Evolutionary conservation across 1,140 invertebrate species (phyloP).

Genomic region (Aleiodes sp.): DNA sequence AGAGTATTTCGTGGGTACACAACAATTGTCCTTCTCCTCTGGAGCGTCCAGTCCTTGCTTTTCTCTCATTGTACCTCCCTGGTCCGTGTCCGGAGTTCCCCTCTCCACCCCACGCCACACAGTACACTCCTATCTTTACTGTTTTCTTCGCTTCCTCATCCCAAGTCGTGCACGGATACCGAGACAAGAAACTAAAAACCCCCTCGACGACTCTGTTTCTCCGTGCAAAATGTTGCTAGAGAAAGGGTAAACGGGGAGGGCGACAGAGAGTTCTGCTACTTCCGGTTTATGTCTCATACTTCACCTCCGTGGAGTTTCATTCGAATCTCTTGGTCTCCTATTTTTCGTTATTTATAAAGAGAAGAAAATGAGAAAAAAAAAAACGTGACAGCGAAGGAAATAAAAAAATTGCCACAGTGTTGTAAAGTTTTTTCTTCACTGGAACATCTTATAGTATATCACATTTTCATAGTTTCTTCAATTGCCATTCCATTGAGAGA

Average conservation of each 20-base stretch:
- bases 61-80: slow-evolving; percentile 18
- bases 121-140: not conserved
- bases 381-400: too few relatives aligned
- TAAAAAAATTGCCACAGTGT: too few relatives aligned
- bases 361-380: slow-evolving; percentile 11
- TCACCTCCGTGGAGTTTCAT: not conserved
- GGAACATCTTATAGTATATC: too few relatives aligned
- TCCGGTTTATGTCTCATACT: slow-evolving; percentile 12
- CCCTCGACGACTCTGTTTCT: slow-evolving; percentile 12
- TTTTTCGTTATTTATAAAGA: slow-evolving; percentile 10
- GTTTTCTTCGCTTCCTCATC: slow-evolving; percentile 10
- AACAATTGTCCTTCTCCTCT: slow-evolving; percentile 23
- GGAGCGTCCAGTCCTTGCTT: slow-evolving; percentile 17
- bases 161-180: slow-evolving; percentile 13
- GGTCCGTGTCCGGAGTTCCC: slow-evolving; percentile 15
- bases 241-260: not conserved
- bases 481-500: too few relatives aligned
- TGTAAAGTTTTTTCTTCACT: too few relatives aligned
- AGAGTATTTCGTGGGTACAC: not conserved
- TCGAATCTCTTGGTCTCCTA: not conserved
- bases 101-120: not conserved
- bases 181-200: slow-evolving; percentile 17
- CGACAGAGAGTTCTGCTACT: not conserved
- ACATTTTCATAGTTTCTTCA: too few relatives aligned
- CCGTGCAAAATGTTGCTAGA: not conserved